Conservation (phyloP, 2,797 vertebrate genomes). For the Anguilla anguilla region DNA sequence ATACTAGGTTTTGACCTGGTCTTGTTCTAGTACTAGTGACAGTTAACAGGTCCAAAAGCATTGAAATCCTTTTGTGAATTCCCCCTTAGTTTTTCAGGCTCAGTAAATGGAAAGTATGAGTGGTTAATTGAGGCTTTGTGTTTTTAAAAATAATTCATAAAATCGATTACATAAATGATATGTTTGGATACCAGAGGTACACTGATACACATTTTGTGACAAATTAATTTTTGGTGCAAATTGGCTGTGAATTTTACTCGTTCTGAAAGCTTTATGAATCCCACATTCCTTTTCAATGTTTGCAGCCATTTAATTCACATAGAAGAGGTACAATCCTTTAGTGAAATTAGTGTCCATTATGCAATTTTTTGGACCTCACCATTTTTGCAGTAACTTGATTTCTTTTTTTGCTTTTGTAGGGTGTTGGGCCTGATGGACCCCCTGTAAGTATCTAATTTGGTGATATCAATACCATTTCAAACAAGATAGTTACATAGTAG, state of each 20-base stretch:
- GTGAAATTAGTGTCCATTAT: background rate
- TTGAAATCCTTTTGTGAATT: too few species aligned
- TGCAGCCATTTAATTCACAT: background rate
- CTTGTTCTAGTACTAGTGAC: too few species aligned
- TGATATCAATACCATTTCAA: background rate
- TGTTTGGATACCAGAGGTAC: background rate
- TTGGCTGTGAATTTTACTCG: too few species aligned
- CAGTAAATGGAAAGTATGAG: too few species aligned
- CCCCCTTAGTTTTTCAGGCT: too few species aligned
- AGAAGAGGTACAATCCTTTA: background rate
- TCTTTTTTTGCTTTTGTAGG: constrained; percentile 70
- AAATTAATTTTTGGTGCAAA: too few species aligned
- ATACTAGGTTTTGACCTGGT: too few species aligned
- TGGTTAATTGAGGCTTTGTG: too few species aligned
- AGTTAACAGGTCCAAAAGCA: too few species aligned
- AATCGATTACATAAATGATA: background rate
- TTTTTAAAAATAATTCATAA: too few species aligned
- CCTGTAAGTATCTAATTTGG: constrained; percentile 75
- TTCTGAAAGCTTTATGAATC: too few species aligned
- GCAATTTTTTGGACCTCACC: background rate
- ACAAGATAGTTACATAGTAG: background rate
- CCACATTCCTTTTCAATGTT: too few species aligned
- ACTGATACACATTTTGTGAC: background rate
- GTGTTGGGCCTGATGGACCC: constrained; percentile 85
- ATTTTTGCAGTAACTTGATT: background rate